Percentiles rank a stretch among this genome's conserved stretches.
These are phyloP conservation scores for Hemichromis elongatus DNA, from an alignment of 2,113 vertebrate species.

Conservation along the genomic window DNA sequence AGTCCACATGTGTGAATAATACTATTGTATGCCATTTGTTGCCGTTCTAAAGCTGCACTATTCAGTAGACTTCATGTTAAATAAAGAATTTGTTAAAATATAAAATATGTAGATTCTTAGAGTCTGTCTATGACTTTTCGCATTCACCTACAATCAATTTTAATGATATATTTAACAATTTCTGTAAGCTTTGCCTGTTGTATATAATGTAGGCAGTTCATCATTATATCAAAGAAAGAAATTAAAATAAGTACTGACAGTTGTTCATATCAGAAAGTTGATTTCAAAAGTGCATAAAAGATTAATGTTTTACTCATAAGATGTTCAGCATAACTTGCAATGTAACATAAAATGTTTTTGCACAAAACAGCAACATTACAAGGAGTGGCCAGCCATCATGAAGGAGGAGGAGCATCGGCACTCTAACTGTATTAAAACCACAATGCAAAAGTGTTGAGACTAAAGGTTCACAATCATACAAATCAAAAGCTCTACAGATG, in stretches of 20 bases:
- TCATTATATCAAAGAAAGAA: background rate
- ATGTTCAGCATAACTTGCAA: background rate
- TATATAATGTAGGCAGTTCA: background rate
- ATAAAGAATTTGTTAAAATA: background rate
- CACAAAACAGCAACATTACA: background rate
- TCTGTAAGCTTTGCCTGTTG: background rate
- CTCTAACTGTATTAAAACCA: background rate
- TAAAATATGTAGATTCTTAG: background rate
- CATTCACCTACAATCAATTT: background rate
- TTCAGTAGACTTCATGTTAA: background rate
- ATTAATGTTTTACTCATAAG: background rate
- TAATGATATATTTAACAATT: background rate
- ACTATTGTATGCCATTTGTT: background rate
- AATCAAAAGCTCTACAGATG: background rate
- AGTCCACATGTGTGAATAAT: background rate
- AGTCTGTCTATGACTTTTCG: background rate
- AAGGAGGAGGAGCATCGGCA: background rate
- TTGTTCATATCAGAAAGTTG: background rate
- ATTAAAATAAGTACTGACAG: background rate
- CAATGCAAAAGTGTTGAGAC: background rate
- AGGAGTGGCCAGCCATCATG: fast-evolving
- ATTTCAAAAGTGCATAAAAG: background rate
- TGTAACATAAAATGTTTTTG: background rate
- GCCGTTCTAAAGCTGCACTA: background rate
- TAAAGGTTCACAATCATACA: background rate